A percentile compares a stretch with the other conserved stretches of the same genome.
Evolutionary conservation across 2,113 vertebrate species (phyloP).

Genomic region (Lepisosteus osseus): DNA sequence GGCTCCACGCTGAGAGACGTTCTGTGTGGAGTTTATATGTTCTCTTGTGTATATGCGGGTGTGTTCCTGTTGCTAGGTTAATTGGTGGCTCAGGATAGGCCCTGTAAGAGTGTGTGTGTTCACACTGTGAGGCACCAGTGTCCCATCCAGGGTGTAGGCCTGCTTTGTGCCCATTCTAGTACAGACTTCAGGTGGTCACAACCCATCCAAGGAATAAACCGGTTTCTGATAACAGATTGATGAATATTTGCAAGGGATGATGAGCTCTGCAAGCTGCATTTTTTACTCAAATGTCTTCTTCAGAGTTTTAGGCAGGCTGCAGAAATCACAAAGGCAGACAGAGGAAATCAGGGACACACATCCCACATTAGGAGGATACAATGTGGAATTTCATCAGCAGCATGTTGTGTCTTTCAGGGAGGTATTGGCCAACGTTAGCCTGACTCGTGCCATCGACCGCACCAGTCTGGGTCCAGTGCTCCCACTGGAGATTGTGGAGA

Average conservation of each 20-base stretch:
- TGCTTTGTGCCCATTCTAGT: too few relatives aligned
- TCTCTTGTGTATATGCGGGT: too few relatives aligned
- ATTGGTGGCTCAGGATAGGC: too few relatives aligned
- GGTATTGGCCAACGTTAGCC: slow-evolving; percentile 60
- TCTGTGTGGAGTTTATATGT: too few relatives aligned
- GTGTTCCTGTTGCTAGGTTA: too few relatives aligned
- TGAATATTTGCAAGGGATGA: background rate
- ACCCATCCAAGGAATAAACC: too few relatives aligned
- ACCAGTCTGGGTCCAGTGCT: slow-evolving; percentile 54
- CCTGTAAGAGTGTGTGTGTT: too few relatives aligned
- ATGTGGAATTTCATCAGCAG: slow-evolving; percentile 1
- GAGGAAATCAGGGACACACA: background rate
- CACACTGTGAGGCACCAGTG: too few relatives aligned
- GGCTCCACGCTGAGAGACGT: too few relatives aligned
- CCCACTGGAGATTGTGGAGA: slow-evolving; percentile 56
- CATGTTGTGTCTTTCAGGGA: slow-evolving; percentile 51
- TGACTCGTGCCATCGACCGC: slow-evolving; percentile 54
- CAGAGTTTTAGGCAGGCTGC: background rate
- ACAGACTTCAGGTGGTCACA: too few relatives aligned
- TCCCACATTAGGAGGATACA: background rate
- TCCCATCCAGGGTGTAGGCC: too few relatives aligned
- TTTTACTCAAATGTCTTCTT: background rate
- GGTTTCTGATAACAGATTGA: background rate
- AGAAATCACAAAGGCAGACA: too few relatives aligned
- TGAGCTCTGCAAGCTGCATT: background rate